Conservation (phyloP, 2,113 vertebrate species). For the Andinoacara biseriatus region DNA sequence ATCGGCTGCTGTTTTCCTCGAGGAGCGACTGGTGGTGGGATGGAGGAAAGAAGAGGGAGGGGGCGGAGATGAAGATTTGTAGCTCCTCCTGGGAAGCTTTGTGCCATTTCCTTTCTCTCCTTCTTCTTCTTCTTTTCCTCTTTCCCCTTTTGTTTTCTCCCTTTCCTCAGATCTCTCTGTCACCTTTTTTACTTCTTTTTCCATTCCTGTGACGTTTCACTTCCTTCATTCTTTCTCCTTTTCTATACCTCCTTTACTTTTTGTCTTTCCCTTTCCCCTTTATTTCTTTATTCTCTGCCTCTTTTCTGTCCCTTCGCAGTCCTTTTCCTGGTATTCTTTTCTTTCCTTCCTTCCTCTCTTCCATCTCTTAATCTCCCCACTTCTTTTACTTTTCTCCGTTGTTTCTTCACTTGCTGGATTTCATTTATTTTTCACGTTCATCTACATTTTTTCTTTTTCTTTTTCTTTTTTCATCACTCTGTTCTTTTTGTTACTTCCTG, state of each 20-base stretch:
- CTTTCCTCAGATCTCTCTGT: background rate
- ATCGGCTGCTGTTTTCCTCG: conserved; percentile 54
- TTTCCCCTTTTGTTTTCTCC: conserved; percentile 84
- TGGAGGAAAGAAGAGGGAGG: background rate
- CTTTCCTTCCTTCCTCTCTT: background rate
- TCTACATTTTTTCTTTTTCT: no score
- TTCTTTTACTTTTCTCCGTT: background rate
- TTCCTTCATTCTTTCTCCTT: background rate
- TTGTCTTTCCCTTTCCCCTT: background rate
- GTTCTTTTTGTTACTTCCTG: background rate
- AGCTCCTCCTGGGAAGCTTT: conserved; percentile 5
- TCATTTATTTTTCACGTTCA: background rate
- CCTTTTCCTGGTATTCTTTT: no score
- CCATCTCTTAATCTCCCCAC: background rate
- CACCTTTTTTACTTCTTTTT: background rate
- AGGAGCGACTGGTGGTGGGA: conserved; percentile 26
- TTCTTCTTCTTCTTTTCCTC: background rate
- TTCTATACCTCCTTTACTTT: background rate
- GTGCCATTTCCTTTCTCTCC: background rate
- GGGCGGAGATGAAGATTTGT: background rate
- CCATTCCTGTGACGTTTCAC: background rate
- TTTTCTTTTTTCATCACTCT: background rate
- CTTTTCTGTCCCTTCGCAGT: background rate
- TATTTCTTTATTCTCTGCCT: background rate
- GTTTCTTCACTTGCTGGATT: background rate